Conservation (phyloP, 2,797 vertebrate genomes). For the Echeneis naucrates region DNA sequence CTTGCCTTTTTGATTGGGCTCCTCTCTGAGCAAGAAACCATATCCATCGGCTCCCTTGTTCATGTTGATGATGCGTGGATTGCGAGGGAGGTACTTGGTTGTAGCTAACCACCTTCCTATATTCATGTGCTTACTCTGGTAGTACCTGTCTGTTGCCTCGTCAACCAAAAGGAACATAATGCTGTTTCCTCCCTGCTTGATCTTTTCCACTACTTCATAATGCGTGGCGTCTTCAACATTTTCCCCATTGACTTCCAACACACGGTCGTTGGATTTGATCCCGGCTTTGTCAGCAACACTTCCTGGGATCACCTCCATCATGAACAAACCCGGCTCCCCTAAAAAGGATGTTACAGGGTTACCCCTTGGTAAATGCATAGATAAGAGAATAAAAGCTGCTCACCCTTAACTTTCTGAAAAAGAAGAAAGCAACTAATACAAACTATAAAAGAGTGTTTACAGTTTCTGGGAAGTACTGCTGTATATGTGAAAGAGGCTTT, state of each 20-base stretch:
- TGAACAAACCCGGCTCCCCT: constrained; percentile 87
- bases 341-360: background rate
- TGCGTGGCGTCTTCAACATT: constrained; percentile 87
- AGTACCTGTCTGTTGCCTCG: constrained; percentile 84
- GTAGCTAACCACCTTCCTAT: constrained; percentile 82
- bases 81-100: constrained; percentile 83
- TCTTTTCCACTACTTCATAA: constrained; percentile 87
- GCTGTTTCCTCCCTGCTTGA: constrained; percentile 83
- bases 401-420: background rate
- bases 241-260: constrained; percentile 93
- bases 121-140: constrained; percentile 74
- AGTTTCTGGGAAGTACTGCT: background rate
- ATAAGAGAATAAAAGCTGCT: background rate
- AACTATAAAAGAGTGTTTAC: background rate
- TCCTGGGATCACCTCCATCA: constrained; percentile 84
- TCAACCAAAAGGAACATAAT: constrained; percentile 90
- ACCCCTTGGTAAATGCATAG: background rate
- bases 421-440: background rate
- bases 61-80: constrained; percentile 86
- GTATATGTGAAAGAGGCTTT: background rate
- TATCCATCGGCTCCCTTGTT: constrained; percentile 86
- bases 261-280: constrained; percentile 84
- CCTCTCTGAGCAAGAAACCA: constrained; percentile 88
- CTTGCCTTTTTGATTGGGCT: constrained; percentile 64
- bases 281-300: constrained; percentile 89